Conservation (phyloP, 2,888 invertebrate species). For the Drosophila emarginata region DNA sequence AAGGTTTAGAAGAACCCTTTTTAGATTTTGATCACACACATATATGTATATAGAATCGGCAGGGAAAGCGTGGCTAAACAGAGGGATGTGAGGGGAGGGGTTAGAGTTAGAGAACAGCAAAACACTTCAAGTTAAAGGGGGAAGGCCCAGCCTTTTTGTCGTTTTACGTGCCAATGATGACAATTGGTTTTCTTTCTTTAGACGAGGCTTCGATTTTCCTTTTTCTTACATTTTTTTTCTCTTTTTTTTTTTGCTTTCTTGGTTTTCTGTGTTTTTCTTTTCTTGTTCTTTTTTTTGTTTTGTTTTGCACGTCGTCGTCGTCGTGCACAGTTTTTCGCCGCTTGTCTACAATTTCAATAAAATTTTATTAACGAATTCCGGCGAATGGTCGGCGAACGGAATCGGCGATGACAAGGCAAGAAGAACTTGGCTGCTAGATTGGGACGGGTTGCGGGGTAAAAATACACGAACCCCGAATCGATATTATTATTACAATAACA, state of each 20-base stretch:
- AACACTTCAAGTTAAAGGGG: conserved; percentile 69
- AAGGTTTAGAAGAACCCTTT: conserved; percentile 36
- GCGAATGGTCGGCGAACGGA: conserved; percentile 65
- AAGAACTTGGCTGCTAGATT: conserved; percentile 45
- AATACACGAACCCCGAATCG: conserved; percentile 64
- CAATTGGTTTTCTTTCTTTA: conserved; percentile 73
- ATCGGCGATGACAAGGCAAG: conserved; percentile 69
- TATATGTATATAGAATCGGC: background rate
- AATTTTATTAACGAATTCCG: conserved; percentile 82
- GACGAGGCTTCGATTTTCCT: conserved; percentile 68
- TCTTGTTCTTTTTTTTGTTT: conserved; percentile 41
- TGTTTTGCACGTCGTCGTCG: conserved; percentile 74
- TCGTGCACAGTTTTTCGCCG: conserved; percentile 69
- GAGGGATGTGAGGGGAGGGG: background rate
- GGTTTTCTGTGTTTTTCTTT: conserved; percentile 19
- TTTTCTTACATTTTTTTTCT: conserved; percentile 41
- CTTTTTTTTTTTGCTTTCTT: conserved; percentile 58
- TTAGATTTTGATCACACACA: conserved; percentile 70
- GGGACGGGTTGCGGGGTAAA: conserved; percentile 27
- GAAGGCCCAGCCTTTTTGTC: conserved; percentile 58
- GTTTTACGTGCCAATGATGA: conserved; percentile 79
- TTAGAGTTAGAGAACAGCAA: conserved; percentile 27
- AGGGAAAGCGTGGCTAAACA: too few relatives aligned
- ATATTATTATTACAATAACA: conserved; percentile 77
- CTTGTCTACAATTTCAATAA: conserved; percentile 82